Base-by-base conservation (phyloP, 2,888 invertebrate species). In the Biston stratarius region DNA sequence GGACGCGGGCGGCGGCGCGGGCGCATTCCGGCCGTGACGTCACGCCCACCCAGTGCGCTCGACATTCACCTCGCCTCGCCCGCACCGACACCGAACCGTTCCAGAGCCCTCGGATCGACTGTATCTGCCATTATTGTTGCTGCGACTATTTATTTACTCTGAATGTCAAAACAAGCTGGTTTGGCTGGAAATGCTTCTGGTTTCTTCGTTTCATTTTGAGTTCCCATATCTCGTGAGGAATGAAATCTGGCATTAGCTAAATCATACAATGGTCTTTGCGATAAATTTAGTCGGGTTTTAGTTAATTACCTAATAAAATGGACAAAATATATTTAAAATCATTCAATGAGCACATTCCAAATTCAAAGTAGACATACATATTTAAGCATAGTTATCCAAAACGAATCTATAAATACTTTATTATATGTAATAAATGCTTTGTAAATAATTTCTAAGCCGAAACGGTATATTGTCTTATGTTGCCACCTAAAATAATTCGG, bases 1-100 rank as follows among this genome's bases (percentile, higher is more conserved):
- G 75, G 72, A 67, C 63, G 68, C 77, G 74, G 77, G 73, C 79
- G 79, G 87, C 77, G 81, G 85, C 85, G 88, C 87, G 84, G 88
- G 87, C 92, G 87, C 93, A 94, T 94, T 94, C 93, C 92, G 89
- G 77, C 84, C 86, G 90, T 94, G 94, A 94, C 94, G 94, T 94
- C 94, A 94, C 88, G 94, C 85, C 93, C 94, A 93, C 94, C 94
- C 94, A 94, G 87, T 76, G 88, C 88, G 92, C 84, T 80, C 88
- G 89, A 88, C 91, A 88, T 90, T 91, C 92, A 90, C 90, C 90
- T 88, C 89, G 85, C 78, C 82, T 82, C 81, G 78, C 77, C 76
- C 78, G 81, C 79, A 73, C 74, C 64, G 66, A 67, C 81, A 75
- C 86, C 52, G 47, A 56, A 66, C 49, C 42, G 61, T 57, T 61